These are phyloP conservation scores for Nowickia ferox DNA, from an alignment of 2,888 invertebrate species.

Conservation along the genomic window DNA sequence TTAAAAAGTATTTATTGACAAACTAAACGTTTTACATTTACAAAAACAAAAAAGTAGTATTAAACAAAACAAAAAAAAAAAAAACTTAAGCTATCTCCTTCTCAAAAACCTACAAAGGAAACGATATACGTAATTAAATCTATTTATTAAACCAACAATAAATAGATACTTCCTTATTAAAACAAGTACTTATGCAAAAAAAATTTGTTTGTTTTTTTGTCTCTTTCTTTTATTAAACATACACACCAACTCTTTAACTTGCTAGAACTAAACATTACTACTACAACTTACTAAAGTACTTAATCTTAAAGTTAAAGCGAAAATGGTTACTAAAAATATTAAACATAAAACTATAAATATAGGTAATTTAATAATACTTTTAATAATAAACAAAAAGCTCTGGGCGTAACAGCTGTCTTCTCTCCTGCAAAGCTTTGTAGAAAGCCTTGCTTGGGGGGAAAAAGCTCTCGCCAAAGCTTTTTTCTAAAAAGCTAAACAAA, in stretches of 20 bases:
- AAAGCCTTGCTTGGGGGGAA: conserved; percentile 23
- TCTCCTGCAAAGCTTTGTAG: neutral
- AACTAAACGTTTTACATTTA: conserved; percentile 69
- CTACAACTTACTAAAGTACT: conserved; percentile 73
- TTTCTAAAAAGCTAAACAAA: conserved; percentile 17
- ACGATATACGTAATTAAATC: conserved; percentile 73
- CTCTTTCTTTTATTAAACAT: conserved; percentile 49
- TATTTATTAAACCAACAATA: conserved; percentile 19
- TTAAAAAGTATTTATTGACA: conserved; percentile 67
- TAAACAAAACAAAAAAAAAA: conserved; percentile 26
- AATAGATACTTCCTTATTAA: conserved; percentile 65
- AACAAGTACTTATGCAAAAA: conserved; percentile 54
- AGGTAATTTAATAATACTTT: conserved; percentile 41
- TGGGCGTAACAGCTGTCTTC: conserved; percentile 28
- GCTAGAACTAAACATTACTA: conserved; percentile 71
- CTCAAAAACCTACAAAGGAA: conserved; percentile 70
- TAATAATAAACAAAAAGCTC: conserved; percentile 48
- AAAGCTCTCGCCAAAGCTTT: conserved; percentile 26
- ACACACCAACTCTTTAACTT: conserved; percentile 68
- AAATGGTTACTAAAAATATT: conserved; percentile 54
- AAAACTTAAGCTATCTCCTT: conserved; percentile 39
- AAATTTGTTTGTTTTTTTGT: conserved; percentile 60
- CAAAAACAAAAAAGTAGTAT: conserved; percentile 62
- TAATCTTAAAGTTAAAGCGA: conserved; percentile 64
- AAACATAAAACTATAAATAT: conserved; percentile 60